These are phyloP conservation scores for Lophotis ruficrista DNA, from an alignment of 2,113 vertebrate species.

Conservation along the genomic window DNA sequence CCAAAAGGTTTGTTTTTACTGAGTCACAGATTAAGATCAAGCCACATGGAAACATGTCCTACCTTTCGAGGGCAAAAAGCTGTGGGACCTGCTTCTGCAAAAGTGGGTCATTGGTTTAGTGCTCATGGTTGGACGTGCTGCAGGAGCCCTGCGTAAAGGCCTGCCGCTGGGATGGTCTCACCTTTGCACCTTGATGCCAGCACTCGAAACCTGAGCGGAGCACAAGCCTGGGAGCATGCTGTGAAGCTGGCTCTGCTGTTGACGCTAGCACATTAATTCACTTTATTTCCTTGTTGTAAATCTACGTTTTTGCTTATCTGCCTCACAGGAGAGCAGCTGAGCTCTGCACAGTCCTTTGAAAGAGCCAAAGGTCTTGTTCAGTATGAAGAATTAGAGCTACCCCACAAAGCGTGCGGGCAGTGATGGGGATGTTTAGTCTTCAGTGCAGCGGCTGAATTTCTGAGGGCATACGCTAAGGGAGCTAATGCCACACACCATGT, in stretches of 20 bases:
- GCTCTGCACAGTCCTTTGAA: background rate
- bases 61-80: background rate
- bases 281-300: background rate
- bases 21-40: background rate
- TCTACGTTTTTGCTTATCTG: background rate
- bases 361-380: background rate
- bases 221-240: background rate
- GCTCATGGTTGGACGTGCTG: background rate
- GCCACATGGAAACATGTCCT: background rate
- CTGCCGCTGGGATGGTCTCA: background rate
- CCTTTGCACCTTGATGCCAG: background rate
- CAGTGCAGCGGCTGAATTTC: background rate
- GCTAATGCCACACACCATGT: background rate
- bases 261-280: background rate
- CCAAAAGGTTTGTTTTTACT: background rate
- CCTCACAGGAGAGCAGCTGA: background rate
- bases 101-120: background rate
- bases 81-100: background rate
- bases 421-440: fast-evolving
- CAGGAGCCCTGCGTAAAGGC: background rate
- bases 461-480: fast-evolving
- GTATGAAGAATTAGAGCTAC: background rate
- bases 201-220: fast-evolving
- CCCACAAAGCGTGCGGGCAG: fast-evolving
- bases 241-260: background rate